Conservation (phyloP, 2,888 invertebrate species). For the Pteria penguin region DNA sequence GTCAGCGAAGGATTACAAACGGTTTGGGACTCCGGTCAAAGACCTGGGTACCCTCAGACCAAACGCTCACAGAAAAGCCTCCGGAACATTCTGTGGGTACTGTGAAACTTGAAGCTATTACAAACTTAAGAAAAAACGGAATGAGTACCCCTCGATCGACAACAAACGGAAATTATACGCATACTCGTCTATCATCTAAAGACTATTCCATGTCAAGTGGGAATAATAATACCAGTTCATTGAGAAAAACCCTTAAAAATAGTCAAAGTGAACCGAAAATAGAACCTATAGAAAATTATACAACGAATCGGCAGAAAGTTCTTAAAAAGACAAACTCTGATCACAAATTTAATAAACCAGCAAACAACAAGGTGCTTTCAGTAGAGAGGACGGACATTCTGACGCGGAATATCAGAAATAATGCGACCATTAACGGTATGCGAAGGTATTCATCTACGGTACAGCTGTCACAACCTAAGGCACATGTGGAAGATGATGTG, state of each 20-base stretch:
- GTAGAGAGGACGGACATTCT: slow-evolving; percentile 40
- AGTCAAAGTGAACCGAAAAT: slow-evolving; percentile 44
- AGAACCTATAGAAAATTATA: slow-evolving; percentile 35
- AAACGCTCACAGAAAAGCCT: slow-evolving; percentile 12
- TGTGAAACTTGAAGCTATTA: slow-evolving; percentile 33
- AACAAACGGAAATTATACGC: slow-evolving; percentile 4
- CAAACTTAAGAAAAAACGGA: slow-evolving; percentile 21
- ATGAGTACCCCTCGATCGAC: slow-evolving; percentile 31
- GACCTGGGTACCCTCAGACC: slow-evolving; percentile 38
- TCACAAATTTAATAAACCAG: slow-evolving; percentile 16
- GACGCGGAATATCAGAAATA: slow-evolving; percentile 29
- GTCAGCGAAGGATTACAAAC: slow-evolving; percentile 14
- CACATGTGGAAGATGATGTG: slow-evolving; percentile 20
- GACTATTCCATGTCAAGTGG: slow-evolving; percentile 41
- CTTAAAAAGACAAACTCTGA: slow-evolving; percentile 40
- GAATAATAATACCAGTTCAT: slow-evolving; percentile 45
- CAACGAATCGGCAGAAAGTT: slow-evolving; percentile 23
- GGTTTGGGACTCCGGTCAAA: slow-evolving; percentile 24
- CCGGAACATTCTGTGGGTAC: slow-evolving; percentile 9
- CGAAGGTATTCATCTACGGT: slow-evolving; percentile 52
- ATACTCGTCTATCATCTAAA: slow-evolving; percentile 42
- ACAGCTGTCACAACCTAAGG: slow-evolving; percentile 22
- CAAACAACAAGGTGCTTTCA: slow-evolving; percentile 22
- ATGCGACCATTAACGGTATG: slow-evolving; percentile 50
- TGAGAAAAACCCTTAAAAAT: slow-evolving; percentile 22